Evolutionary conservation across 2,888 invertebrate species (phyloP).

Genomic region (Callyntrura guangdongensis): DNA sequence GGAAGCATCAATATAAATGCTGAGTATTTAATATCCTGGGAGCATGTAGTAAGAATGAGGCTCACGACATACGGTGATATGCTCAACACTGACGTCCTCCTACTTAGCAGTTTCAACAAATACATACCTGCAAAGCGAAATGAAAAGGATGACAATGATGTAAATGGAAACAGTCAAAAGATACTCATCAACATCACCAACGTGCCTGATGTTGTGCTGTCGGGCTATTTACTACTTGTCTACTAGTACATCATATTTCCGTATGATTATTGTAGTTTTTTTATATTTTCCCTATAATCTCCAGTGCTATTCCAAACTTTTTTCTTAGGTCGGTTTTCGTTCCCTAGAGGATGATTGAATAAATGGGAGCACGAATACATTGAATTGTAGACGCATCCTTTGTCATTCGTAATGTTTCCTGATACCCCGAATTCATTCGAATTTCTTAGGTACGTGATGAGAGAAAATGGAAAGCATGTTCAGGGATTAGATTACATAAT

Average conservation of each 20-base stretch:
- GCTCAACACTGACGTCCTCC: neutral
- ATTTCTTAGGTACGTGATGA: no score
- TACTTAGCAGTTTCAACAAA: neutral
- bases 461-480: no score
- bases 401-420: no score
- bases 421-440: no score
- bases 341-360: no score
- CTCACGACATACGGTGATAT: neutral
- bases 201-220: neutral
- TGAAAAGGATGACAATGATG: constrained; percentile 24
- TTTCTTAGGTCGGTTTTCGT: no score
- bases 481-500: no score
- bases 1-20: constrained; percentile 49
- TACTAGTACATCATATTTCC: neutral
- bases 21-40: constrained; percentile 18
- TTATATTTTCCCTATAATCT: no score
- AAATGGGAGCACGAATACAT: no score
- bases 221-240: neutral
- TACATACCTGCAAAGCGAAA: neutral
- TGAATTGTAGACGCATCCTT: no score
- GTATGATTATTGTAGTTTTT: no score
- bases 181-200: neutral
- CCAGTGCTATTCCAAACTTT: no score
- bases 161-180: constrained; percentile 32
- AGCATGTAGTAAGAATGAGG: neutral